Conservation (phyloP, 2,888 invertebrate genomes). For the Acanthosepion lycidas region DNA sequence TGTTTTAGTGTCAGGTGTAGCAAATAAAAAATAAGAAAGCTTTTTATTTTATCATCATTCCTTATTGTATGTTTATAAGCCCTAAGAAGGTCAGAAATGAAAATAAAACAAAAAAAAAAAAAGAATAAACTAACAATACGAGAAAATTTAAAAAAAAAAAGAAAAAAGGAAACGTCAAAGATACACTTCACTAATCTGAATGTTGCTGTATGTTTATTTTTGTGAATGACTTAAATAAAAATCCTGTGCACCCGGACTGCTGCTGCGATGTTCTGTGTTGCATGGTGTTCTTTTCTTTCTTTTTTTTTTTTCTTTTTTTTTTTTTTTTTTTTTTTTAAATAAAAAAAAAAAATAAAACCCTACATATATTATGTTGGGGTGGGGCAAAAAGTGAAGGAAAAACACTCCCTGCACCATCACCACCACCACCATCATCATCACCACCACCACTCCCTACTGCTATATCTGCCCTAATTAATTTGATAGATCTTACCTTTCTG, state of each 20-base stretch:
- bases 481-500: background rate
- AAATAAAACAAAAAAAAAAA: background rate
- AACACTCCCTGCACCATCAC: background rate
- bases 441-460: background rate
- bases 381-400: background rate
- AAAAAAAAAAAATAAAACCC: background rate
- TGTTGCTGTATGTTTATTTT: conserved; percentile 2
- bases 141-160: background rate
- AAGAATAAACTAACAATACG: background rate
- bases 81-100: background rate
- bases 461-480: background rate
- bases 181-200: background rate
- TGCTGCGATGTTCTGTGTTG: conserved; percentile 20
- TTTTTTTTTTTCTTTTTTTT: background rate
- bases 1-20: background rate
- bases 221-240: conserved; percentile 17
- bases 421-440: background rate
- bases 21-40: background rate
- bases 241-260: conserved; percentile 23
- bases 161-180: background rate
- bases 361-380: background rate
- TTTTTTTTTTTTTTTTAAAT: background rate
- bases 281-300: background rate
- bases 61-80: background rate
- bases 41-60: background rate